A percentile compares a stretch with the other conserved stretches of the same genome.
Conservation (phyloP, 2,797 vertebrate genomes). For the Buceros bicornis region DNA sequence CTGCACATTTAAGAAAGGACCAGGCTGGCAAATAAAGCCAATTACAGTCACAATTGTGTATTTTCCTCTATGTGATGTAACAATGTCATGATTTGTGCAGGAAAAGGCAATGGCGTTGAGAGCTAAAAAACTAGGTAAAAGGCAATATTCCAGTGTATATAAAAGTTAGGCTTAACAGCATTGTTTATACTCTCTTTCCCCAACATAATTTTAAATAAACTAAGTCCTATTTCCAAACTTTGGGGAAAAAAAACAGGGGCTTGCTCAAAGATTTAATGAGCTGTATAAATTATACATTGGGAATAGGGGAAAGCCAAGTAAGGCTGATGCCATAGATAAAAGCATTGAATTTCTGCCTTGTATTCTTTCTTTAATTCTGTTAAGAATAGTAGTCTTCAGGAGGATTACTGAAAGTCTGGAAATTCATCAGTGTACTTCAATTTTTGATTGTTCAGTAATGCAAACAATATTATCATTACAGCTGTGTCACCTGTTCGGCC, state of each 20-base stretch:
- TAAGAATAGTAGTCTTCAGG: not conserved
- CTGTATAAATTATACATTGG: not conserved
- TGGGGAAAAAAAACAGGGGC: accelerated
- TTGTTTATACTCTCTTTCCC: not conserved
- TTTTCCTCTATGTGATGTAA: not conserved
- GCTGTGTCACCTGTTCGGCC: too few species aligned
- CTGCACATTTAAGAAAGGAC: not conserved
- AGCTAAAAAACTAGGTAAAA: not conserved
- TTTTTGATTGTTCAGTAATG: not conserved
- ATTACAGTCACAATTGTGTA: not conserved
- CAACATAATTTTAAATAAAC: not conserved
- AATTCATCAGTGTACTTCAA: not conserved
- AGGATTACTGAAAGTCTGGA: not conserved
- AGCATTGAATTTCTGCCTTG: not conserved
- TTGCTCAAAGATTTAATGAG: not conserved
- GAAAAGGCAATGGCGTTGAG: not conserved
- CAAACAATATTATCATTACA: not conserved
- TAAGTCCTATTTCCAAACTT: not conserved
- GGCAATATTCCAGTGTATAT: not conserved
- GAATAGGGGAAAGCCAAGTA: not conserved
- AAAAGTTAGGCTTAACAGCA: not conserved
- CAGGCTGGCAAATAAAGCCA: not conserved
- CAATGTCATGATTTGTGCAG: not conserved
- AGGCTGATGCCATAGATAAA: not conserved
- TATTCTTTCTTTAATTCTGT: not conserved